Evolutionary conservation across 2,888 invertebrate species (phyloP).

Genomic region (Eupithecia pulchellata): DNA sequence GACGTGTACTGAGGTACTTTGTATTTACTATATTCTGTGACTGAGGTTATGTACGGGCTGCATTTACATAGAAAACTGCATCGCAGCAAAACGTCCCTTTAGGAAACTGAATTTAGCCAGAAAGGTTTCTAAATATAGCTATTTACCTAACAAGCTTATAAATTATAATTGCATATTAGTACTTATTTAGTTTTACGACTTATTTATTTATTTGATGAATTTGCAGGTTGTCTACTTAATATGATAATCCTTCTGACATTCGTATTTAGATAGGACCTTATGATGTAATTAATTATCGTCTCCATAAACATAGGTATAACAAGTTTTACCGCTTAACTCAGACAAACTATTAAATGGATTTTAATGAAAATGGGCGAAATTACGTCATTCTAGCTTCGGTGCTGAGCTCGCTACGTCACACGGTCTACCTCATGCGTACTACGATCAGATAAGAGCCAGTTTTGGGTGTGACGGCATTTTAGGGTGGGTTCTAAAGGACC

Average conservation of each 20-base stretch:
- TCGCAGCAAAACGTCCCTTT: neutral
- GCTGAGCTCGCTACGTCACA: neutral
- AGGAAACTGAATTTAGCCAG: neutral
- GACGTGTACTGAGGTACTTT: conserved; percentile 70
- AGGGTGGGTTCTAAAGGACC: conserved; percentile 48
- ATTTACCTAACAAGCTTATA: neutral
- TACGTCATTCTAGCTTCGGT: neutral
- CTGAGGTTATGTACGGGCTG: conserved; percentile 57
- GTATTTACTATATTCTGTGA: too few species aligned
- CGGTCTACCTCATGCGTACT: neutral
- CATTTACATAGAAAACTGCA: conserved; percentile 13
- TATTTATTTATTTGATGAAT: neutral
- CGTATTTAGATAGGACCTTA: neutral
- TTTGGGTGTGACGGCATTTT: conserved; percentile 10
- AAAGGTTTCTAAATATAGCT: neutral
- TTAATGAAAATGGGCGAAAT: conserved; percentile 1
- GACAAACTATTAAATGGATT: neutral
- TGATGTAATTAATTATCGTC: neutral
- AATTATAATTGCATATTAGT: neutral
- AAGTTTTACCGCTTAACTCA: neutral
- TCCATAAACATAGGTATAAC: neutral
- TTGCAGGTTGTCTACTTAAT: neutral
- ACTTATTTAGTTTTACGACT: neutral
- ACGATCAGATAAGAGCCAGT: neutral
- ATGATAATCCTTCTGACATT: neutral